phyloP scores from a whole-genome alignment of 2,113 vertebrate species.

The Pseudolaguvia tuberculata region DNA sequence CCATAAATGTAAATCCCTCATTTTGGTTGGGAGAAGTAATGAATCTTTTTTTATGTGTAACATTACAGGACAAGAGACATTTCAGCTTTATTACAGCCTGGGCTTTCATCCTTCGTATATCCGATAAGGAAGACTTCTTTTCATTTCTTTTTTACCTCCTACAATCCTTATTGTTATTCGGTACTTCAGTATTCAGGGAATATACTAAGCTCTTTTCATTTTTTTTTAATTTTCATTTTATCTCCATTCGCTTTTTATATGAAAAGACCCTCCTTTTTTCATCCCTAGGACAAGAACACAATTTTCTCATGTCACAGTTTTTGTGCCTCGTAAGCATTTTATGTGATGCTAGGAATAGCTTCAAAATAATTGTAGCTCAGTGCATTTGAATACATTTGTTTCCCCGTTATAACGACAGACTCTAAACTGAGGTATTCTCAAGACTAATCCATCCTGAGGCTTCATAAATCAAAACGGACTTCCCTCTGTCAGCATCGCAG shows the following conservation, averaged over 20 bases:
- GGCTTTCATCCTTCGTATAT: conserved; percentile 8
- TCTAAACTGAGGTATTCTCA: conserved; percentile 47
- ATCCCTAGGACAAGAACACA: neutral
- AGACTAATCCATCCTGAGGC: conserved; percentile 61
- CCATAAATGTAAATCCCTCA: conserved; percentile 25
- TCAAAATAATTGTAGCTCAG: neutral
- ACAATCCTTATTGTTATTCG: neutral
- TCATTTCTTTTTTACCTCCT: neutral
- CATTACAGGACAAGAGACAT: neutral
- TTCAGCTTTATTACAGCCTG: neutral
- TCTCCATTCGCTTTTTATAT: neutral
- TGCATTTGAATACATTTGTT: conserved; percentile 11
- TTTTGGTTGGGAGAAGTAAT: neutral
- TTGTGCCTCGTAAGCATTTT: neutral
- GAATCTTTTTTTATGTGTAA: conserved; percentile 18
- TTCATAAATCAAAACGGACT: conserved; percentile 70
- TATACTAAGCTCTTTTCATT: neutral
- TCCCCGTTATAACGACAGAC: conserved; percentile 21
- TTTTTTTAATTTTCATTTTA: neutral
- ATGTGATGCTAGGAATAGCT: neutral
- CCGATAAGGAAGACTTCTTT: conserved; percentile 6
- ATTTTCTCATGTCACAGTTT: neutral
- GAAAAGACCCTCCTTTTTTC: neutral
- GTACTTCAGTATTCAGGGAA: conserved; percentile 18
- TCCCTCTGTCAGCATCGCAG: conserved; percentile 67